A percentile compares a stretch with the other conserved stretches of the same genome.
Conservation (phyloP, 2,113 vertebrate genomes). For the Gallinago media region DNA sequence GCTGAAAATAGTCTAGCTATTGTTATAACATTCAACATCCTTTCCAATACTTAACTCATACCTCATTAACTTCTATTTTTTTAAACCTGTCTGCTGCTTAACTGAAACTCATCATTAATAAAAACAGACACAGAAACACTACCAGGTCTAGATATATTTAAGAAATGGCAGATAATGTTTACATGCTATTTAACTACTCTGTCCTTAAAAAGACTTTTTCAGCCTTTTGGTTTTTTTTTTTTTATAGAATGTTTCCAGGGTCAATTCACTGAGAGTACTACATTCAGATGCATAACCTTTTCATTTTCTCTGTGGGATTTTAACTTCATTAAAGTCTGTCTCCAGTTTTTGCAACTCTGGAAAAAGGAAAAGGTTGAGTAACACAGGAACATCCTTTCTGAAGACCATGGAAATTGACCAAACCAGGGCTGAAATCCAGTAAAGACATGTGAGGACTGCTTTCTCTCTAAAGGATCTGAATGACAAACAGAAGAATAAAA, state of each 20-base stretch:
- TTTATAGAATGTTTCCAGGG: background rate
- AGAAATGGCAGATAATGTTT: background rate
- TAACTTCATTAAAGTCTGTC: background rate
- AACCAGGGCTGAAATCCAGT: background rate
- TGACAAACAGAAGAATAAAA: background rate
- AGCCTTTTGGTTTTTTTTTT: background rate
- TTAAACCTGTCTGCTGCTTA: background rate
- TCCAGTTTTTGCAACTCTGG: background rate
- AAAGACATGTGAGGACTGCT: background rate
- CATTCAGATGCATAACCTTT: background rate
- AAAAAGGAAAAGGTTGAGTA: background rate
- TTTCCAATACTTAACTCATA: background rate
- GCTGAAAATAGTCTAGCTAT: background rate
- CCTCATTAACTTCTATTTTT: background rate
- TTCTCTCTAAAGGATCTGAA: background rate
- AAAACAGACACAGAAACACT: background rate
- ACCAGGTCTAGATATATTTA: background rate
- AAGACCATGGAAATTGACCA: background rate
- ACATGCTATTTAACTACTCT: background rate
- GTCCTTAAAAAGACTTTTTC: background rate
- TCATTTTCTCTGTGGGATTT: background rate
- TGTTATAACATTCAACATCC: background rate
- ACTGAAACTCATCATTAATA: background rate
- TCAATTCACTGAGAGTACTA: background rate
- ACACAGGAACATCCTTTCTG: background rate